Base-by-base conservation (phyloP, 2,797 vertebrate genomes). In the Tamandua tetradactyla region DNA sequence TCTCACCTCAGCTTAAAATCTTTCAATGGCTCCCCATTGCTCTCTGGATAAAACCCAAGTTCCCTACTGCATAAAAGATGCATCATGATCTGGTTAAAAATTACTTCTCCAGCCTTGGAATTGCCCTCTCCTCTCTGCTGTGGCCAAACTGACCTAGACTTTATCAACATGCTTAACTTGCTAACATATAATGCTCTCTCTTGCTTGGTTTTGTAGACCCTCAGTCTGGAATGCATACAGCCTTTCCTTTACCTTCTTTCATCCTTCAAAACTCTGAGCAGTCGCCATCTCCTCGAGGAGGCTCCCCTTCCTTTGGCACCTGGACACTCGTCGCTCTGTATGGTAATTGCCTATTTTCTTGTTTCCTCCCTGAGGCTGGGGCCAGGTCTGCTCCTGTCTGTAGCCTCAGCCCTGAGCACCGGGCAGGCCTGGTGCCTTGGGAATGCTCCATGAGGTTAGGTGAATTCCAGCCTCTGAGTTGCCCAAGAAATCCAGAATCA, bases 31-130 rank as follows among this genome's bases (percentile, higher is more conserved):
- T 92, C 37, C 27, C 69, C 25, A 7, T 79, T 23, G 14, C 61
- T 64, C 64, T 88, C 44, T 95, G 89, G 72, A 59, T 86, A 55
- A 92, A 94, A 52, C 12, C 44, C 82, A 66, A 84, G 61, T 89
- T 64, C 42, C 2, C 10, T 32, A 78, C 7, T 52, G 42, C 1
- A 22, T 0, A 25, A 47, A 47, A 27, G 40, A 68, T 35, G 15
- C 1, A 0, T 18, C 49, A 69, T 13, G 49, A n/a, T 62, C 25
- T 7, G 9, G 78, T 32, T 22, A 37, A 47, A 30, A 30, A 59
- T 79, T 20, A 12, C 64, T 40, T 57, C 47, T 91, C 61, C 2
- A 14, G 79, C n/a, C 22, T 14, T 40, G 40, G 47, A 40, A 68
- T 40, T 20, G 42, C 11, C 8, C 2, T 0, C 35, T 66, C 37